Conservation (phyloP, 2,113 vertebrate species). For the Anseranas semipalmata region DNA sequence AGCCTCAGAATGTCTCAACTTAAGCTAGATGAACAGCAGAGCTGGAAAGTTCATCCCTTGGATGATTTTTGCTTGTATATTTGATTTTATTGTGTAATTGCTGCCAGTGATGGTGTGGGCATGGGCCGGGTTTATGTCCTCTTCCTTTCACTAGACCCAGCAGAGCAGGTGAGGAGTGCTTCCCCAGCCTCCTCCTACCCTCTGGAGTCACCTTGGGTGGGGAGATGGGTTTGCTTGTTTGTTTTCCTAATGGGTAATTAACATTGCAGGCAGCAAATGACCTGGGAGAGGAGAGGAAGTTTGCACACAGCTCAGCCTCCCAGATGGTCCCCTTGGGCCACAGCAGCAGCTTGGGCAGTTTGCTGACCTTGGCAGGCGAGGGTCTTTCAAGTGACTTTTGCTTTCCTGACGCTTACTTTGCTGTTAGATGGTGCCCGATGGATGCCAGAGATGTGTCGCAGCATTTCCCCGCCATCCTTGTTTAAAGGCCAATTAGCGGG, state of each 20-base stretch:
- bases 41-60: background rate
- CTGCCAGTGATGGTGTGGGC: background rate
- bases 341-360: background rate
- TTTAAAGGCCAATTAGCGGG: conserved; percentile 68
- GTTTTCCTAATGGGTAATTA: conserved; percentile 52
- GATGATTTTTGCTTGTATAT: background rate
- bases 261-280: conserved; percentile 30
- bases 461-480: background rate
- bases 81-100: background rate
- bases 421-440: background rate
- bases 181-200: background rate
- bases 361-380: background rate
- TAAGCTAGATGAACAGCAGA: background rate
- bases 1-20: background rate
- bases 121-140: background rate
- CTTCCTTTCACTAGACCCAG: background rate
- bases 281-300: background rate
- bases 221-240: background rate
- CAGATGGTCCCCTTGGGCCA: background rate
- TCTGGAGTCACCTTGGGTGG: conserved; percentile 17
- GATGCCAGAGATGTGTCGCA: background rate
- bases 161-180: background rate
- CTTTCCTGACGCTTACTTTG: background rate
- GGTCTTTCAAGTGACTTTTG: background rate
- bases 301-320: background rate